Percentiles rank a stretch among this genome's conserved stretches.
Conservation (phyloP, 2,797 vertebrate species). For the Streptopelia turtur region DNA sequence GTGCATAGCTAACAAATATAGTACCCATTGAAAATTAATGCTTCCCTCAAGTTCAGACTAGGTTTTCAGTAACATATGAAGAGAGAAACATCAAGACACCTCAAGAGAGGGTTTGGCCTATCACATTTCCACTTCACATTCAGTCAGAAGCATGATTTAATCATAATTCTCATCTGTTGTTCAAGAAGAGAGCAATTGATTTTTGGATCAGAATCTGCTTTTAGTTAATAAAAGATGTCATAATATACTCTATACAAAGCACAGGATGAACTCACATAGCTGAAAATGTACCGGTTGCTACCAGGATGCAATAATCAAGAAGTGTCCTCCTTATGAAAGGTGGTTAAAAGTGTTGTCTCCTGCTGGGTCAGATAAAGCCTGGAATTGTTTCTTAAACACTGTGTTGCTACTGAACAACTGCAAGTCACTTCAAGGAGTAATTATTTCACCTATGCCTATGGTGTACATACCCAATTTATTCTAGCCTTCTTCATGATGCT, state of each 20-base stretch:
- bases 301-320: not conserved
- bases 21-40: not conserved
- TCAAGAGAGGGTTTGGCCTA: not conserved
- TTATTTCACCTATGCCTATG: not conserved
- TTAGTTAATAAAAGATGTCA: not conserved
- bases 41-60: not conserved
- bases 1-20: not conserved
- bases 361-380: not conserved
- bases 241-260: not conserved
- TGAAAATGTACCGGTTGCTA: not conserved
- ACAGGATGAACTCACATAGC: not conserved
- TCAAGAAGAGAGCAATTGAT: not conserved
- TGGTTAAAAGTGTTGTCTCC: not conserved
- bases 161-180: not conserved
- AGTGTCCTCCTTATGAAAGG: not conserved
- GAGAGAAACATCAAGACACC: not conserved
- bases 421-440: not conserved
- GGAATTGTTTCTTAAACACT: not conserved
- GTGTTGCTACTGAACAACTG: not conserved
- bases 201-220: not conserved
- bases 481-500: not conserved
- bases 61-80: not conserved
- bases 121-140: not conserved
- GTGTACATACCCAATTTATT: not conserved
- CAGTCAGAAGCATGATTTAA: not conserved